Evolutionary conservation across 2,113 vertebrate species (phyloP).

Genomic region (Anthoscopus minutus): DNA sequence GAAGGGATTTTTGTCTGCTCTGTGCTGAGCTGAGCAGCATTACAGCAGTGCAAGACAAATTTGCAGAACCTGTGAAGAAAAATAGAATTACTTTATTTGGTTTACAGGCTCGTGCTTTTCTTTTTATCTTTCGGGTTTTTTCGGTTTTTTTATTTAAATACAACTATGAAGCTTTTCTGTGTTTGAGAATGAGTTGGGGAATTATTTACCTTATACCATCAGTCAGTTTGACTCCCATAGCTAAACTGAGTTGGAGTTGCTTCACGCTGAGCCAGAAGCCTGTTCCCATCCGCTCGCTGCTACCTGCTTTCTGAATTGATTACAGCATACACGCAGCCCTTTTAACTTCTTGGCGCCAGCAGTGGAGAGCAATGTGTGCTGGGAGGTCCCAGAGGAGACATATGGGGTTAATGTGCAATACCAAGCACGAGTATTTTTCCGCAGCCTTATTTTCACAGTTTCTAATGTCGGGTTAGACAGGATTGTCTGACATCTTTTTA

Average conservation of each 20-base stretch:
- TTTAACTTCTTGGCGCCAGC: constrained; percentile 52
- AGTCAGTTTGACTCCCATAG: not conserved
- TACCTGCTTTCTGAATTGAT: constrained; percentile 55
- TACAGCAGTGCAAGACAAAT: not conserved
- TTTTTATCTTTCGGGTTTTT: not conserved
- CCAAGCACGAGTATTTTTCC: constrained; percentile 8
- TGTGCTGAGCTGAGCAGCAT: not conserved
- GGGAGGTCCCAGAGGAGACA: constrained; percentile 7
- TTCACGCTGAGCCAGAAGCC: not conserved
- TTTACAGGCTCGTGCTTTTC: not conserved
- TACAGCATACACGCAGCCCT: constrained; percentile 29
- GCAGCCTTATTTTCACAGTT: not conserved
- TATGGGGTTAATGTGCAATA: constrained; percentile 9
- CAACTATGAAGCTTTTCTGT: not conserved
- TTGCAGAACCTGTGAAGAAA: not conserved
- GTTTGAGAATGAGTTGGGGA: not conserved
- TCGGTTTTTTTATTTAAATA: not conserved
- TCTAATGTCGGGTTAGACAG: not conserved
- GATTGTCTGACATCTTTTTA: not conserved
- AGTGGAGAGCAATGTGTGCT: constrained; percentile 9
- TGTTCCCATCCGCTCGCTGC: not conserved
- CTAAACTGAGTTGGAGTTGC: not conserved
- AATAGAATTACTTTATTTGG: not conserved
- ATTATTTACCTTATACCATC: not conserved
- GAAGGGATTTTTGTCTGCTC: not conserved